Base-by-base conservation (phyloP, 2,113 vertebrate genomes). In the Morone chrysops region DNA sequence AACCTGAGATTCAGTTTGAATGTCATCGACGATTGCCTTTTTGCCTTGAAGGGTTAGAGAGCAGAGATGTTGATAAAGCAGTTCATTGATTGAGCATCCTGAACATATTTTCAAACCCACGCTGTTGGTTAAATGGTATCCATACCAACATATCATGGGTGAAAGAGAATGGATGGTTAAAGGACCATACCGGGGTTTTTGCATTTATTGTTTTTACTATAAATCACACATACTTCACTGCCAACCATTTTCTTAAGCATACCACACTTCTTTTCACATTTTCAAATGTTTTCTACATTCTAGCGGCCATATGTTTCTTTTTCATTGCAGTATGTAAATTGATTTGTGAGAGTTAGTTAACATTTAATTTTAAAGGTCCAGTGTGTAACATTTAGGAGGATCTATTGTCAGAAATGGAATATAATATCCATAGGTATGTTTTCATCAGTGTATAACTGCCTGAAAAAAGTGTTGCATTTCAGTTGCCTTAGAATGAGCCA, bases 1-100 rank as follows among this genome's bases (percentile, higher is more conserved):
- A 69, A 73, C 80, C 81, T 80, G 86, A 94, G 38, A 1, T 38
- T 31, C 59, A 43, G 6, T 70, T 36, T 70, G 63, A 86, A 80
- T 73, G 69, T 78, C 20, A 2, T 18, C 65, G 75, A 20, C 6
- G 2, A 13, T 47, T 13, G 36, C 72, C 74, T 80, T 75, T 66
- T 82, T 82, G 60, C 77, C 61, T 78, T 78, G 36, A 77, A 67
- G 70, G 16, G 36, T 73, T 36, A 5, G 53, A 70, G 69, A 54
- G 66, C 2, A 0, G 6, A 22, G 25, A 62, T 65, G 13, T 60
- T 67, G 59, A 85, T 50, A 54, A 4, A 60, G 1, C 2, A 31
- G 77, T 80, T 89, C 20, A 83, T 62, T 67, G 31, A 82, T 70
- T 40, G 22, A 72, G 57, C 57, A 63, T 73, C 43, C 66, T 71